phyloP scores from a whole-genome alignment of 2,113 vertebrate species.

The Arvicanthis niloticus region DNA sequence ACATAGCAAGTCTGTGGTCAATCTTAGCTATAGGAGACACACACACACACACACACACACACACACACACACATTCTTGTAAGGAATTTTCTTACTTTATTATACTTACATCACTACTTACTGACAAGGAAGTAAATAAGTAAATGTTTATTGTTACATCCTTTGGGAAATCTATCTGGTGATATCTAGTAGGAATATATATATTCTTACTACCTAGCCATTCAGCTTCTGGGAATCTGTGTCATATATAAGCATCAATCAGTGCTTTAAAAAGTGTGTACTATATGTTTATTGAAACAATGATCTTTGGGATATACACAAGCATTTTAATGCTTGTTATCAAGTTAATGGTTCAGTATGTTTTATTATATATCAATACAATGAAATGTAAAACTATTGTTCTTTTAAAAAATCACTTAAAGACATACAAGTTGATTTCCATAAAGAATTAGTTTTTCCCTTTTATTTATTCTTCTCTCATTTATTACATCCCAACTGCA shows the following conservation, averaged over 20 bases:
- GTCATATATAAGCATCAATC: background rate
- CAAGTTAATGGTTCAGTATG: background rate
- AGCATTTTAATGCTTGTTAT: background rate
- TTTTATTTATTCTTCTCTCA: too few relatives aligned
- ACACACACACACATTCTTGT: background rate
- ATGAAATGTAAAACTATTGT: constrained; percentile 8
- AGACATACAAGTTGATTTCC: background rate
- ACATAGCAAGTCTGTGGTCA: background rate
- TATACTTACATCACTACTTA: background rate
- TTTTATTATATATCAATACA: background rate
- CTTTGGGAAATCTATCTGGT: constrained; percentile 5
- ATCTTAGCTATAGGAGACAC: background rate
- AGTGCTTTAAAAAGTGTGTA: background rate
- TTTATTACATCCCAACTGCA: too few relatives aligned
- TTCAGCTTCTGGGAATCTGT: background rate
- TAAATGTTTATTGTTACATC: background rate
- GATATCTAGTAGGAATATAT: background rate
- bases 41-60: background rate
- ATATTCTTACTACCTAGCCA: background rate
- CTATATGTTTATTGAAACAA: background rate
- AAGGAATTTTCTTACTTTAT: background rate
- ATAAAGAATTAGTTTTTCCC: too few relatives aligned
- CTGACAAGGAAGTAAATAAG: background rate
- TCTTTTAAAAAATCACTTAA: constrained; percentile 4
- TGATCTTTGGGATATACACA: background rate